Evolutionary conservation across 2,888 invertebrate genomes (phyloP).

Genomic region (Amblyteles armatorius): DNA sequence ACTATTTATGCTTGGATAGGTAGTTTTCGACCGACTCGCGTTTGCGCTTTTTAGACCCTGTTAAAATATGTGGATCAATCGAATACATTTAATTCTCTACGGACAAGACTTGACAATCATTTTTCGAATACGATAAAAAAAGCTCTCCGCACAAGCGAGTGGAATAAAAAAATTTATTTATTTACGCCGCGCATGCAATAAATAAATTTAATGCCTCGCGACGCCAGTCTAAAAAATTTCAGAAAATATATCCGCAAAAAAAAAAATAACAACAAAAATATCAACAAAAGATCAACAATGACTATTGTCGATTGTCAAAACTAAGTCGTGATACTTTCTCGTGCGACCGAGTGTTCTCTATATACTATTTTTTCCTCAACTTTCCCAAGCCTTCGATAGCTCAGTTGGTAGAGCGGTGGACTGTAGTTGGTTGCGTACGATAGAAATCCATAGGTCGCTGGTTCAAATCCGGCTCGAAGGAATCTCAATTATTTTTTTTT

Average conservation of each 20-base stretch:
- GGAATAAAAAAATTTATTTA: too few relatives aligned
- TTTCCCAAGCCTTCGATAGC: conserved; percentile 82
- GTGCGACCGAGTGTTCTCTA: not conserved
- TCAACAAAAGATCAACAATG: not conserved
- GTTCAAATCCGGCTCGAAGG: conserved; percentile 84
- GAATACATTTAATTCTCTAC: not conserved
- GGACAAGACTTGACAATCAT: too few relatives aligned
- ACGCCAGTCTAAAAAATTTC: too few relatives aligned
- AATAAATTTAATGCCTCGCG: too few relatives aligned
- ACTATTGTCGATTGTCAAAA: not conserved
- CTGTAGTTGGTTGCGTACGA: conserved; percentile 80
- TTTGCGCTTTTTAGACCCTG: too few relatives aligned
- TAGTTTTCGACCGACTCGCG: too few relatives aligned
- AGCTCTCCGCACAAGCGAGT: too few relatives aligned
- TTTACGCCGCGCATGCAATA: too few relatives aligned
- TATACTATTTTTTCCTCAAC: conserved; percentile 27
- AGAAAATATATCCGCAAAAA: not conserved
- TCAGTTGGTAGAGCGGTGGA: conserved; percentile 85
- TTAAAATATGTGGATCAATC: not conserved
- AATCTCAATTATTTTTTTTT: conserved; percentile 52
- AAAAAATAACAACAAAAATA: not conserved
- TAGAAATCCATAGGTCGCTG: conserved; percentile 83
- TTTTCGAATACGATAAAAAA: too few relatives aligned
- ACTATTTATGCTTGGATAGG: too few relatives aligned
- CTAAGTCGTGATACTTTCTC: conserved; percentile 28